phyloP scores from a whole-genome alignment of 2,888 invertebrate species.

The Synanthedon myopaeformis region DNA sequence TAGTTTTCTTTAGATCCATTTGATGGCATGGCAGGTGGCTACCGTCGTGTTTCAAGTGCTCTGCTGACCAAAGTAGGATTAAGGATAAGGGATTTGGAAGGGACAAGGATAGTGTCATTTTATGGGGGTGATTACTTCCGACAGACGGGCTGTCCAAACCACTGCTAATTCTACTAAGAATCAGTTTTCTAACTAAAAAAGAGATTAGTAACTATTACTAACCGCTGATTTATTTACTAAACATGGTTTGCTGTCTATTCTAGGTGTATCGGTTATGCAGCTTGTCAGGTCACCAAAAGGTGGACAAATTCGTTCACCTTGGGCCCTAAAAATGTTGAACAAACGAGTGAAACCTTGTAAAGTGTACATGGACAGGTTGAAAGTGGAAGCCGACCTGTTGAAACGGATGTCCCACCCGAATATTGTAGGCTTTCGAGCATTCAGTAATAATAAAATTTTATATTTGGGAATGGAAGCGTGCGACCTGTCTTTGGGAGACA shows the following conservation, averaged over 20 bases:
- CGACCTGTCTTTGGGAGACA: slow-evolving; percentile 76
- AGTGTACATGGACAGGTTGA: slow-evolving; percentile 69
- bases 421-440: slow-evolving; percentile 80
- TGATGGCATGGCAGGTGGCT: no score
- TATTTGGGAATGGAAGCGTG: slow-evolving; percentile 86
- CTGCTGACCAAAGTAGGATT: no score
- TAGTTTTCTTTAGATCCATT: no score
- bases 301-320: slow-evolving; percentile 80
- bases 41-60: no score
- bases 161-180: neutral
- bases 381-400: slow-evolving; percentile 79
- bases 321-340: slow-evolving; percentile 85
- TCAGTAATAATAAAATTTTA: slow-evolving; percentile 64
- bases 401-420: slow-evolving; percentile 80
- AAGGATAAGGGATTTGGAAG: no score
- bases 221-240: neutral
- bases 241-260: slow-evolving; percentile 5
- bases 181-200: neutral
- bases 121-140: no score
- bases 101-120: no score
- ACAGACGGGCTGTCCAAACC: neutral
- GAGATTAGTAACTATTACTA: no score
- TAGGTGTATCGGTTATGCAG: slow-evolving; percentile 83
- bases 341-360: slow-evolving; percentile 53
- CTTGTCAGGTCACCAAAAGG: slow-evolving; percentile 78